These are phyloP conservation scores for Nerophis ophidion DNA, from an alignment of 2,113 vertebrate genomes.

Conservation along the genomic window DNA sequence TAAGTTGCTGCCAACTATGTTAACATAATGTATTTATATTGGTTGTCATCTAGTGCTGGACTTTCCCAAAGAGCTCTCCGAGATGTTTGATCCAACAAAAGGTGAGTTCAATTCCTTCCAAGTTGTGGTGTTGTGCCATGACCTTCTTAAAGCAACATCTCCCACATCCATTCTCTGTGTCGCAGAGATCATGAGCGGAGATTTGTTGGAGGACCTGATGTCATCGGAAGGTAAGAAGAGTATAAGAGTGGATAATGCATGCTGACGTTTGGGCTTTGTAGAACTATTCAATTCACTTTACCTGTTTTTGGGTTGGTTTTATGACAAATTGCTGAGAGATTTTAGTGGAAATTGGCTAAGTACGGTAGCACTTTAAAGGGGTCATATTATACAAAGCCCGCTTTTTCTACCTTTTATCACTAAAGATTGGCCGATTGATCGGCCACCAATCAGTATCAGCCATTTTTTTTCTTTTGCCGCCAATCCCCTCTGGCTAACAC, in stretches of 20 bases:
- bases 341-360: too few relatives aligned
- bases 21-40: constrained; percentile 1
- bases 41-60: constrained; percentile 80
- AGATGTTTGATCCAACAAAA: constrained; percentile 97
- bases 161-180: constrained; percentile 10
- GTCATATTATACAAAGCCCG: too few relatives aligned
- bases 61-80: constrained; percentile 93
- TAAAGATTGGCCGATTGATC: too few relatives aligned
- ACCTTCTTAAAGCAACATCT: neutral
- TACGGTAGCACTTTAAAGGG: too few relatives aligned
- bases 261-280: too few relatives aligned
- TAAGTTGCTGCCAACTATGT: neutral
- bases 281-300: too few relatives aligned
- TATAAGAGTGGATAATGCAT: neutral
- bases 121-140: neutral
- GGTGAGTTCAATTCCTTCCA: constrained; percentile 62
- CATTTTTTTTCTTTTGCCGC: too few relatives aligned
- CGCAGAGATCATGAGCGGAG: constrained; percentile 87
- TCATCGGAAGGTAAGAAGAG: constrained; percentile 86
- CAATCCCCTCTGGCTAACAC: too few relatives aligned
- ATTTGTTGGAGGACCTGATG: constrained; percentile 93
- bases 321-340: too few relatives aligned
- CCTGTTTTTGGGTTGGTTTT: too few relatives aligned
- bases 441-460: too few relatives aligned
- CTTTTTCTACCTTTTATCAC: too few relatives aligned